phyloP scores from a whole-genome alignment of 2,888 invertebrate genomes.

The Zygaena filipendulae region DNA sequence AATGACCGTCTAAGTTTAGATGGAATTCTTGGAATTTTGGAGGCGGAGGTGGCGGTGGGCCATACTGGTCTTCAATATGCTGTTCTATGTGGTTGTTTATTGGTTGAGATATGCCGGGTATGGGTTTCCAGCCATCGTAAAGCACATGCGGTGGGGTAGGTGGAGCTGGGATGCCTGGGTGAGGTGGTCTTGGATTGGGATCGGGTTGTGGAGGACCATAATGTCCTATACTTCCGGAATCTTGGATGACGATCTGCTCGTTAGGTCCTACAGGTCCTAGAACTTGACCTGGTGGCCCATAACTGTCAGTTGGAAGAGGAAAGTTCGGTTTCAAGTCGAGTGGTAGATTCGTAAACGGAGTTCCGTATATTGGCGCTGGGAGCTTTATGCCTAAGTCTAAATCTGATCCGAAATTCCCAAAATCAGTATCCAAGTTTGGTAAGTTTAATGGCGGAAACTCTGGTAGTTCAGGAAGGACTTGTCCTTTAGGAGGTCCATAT shows the following conservation, averaged over 20 bases:
- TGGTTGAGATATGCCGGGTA: slow-evolving; percentile 72
- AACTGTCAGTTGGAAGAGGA: slow-evolving; percentile 47
- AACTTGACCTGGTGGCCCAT: slow-evolving; percentile 56
- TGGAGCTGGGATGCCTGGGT: slow-evolving; percentile 77
- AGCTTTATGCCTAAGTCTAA: slow-evolving; percentile 37
- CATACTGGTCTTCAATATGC: slow-evolving; percentile 34
- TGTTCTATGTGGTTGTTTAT: slow-evolving; percentile 28
- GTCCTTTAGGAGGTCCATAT: slow-evolving; percentile 32
- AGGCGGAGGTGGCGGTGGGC: slow-evolving; percentile 39
- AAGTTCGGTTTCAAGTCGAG: slow-evolving; percentile 51
- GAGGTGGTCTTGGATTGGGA: slow-evolving; percentile 69
- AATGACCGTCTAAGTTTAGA: slow-evolving; percentile 33
- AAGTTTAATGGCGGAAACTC: slow-evolving; percentile 23
- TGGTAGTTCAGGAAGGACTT: slow-evolving; percentile 17
- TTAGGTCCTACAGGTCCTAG: slow-evolving; percentile 44
- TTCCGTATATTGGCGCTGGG: slow-evolving; percentile 54
- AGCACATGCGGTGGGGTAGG: slow-evolving; percentile 79
- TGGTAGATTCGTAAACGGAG: slow-evolving; percentile 37
- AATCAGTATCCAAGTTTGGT: slow-evolving; percentile 19
- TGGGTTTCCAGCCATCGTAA: slow-evolving; percentile 90
- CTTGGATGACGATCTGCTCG: slow-evolving; percentile 46
- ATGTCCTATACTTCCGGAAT: slow-evolving; percentile 38
- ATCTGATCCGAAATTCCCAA: slow-evolving; percentile 20
- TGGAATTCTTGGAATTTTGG: slow-evolving; percentile 31
- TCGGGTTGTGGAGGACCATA: slow-evolving; percentile 72